Percentiles rank a stretch among this genome's conserved stretches.
These are phyloP conservation scores for Heliothis virescens DNA, from an alignment of 1,140 invertebrate species.

Conservation along the genomic window DNA sequence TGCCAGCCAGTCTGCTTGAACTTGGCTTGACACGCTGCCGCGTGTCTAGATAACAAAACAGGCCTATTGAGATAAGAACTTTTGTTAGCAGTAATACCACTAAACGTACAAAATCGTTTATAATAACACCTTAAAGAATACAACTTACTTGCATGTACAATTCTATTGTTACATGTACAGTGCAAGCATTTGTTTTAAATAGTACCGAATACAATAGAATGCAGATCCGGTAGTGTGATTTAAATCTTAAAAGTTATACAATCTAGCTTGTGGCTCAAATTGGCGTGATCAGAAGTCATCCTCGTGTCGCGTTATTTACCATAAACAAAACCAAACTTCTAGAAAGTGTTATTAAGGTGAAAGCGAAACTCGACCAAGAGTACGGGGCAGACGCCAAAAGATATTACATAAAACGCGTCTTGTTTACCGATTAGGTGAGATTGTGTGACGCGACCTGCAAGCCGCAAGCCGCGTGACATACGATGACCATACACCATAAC, in stretches of 20 bases:
- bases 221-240: constrained; percentile 32
- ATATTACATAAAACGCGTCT: constrained; percentile 71
- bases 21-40: no score
- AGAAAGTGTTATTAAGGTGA: constrained; percentile 78
- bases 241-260: constrained; percentile 32
- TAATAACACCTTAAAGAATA: no score
- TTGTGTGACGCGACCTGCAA: constrained; percentile 42
- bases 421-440: constrained; percentile 72
- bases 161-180: neutral
- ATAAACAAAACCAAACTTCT: constrained; percentile 61
- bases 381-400: constrained; percentile 65
- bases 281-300: constrained; percentile 40
- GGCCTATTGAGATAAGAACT: no score
- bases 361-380: constrained; percentile 72
- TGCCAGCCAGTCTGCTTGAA: no score
- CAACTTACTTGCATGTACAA: no score
- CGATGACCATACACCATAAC: neutral
- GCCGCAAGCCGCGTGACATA: constrained; percentile 4
- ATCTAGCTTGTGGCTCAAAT: neutral
- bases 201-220: constrained; percentile 33
- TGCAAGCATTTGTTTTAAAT: neutral
- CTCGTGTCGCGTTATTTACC: constrained; percentile 45
- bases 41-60: no score
- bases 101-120: no score
- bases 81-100: no score